Evolutionary conservation across 2,888 invertebrate genomes (phyloP), one percentile per base, ranked within the genome.

Genomic region (Mesodorylaimus sp.): DNA sequence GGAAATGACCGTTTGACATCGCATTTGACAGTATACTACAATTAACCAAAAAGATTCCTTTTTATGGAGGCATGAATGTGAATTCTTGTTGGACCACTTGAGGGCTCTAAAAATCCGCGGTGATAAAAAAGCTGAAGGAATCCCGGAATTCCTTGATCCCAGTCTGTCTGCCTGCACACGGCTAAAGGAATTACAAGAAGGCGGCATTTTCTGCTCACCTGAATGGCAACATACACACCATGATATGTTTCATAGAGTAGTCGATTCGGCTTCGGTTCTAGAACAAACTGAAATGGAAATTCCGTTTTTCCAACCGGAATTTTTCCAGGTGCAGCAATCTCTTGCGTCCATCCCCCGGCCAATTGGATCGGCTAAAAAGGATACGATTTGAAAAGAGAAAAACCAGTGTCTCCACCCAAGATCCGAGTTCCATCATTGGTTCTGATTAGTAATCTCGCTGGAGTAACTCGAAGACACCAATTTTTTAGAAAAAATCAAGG

Each of bases 181-280:
- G 13, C 43, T n/a, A 44, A 45, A 27, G 32, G 25, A 26, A 38
- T 24, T 29, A 7, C 27, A 3, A 2, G 37, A 43, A 24, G 19
- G 23, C 16, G 41, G 24, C 7, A 19, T 13, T 32, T 32, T 10
- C 10, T n/a, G 10, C 39, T 48, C 55, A 68, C 68, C 66, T 70
- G 70, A 48, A 93, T 79, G 65, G 85, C 91, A 0, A 93, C 83
- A 63, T 88, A 93, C 16, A 93, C 88, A 0, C 91, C 93, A 66
- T 93, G 91, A 69, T 93, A 95, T 0, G 91, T 91, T 75, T 93
- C 91, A 66, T 86, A 81, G 13, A 93, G 70, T 3, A 74, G 71
- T 57, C 68, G 68, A 48, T 66, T 66, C 50, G 72, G 70, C 59
- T 75, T 76, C 0, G 87, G 87, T 58, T 89, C 73, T 7, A 52